A percentile compares a stretch with the other conserved stretches of the same genome.
Conservation (phyloP, 2,888 invertebrate species). For the Xestoiulus laeticollis region DNA sequence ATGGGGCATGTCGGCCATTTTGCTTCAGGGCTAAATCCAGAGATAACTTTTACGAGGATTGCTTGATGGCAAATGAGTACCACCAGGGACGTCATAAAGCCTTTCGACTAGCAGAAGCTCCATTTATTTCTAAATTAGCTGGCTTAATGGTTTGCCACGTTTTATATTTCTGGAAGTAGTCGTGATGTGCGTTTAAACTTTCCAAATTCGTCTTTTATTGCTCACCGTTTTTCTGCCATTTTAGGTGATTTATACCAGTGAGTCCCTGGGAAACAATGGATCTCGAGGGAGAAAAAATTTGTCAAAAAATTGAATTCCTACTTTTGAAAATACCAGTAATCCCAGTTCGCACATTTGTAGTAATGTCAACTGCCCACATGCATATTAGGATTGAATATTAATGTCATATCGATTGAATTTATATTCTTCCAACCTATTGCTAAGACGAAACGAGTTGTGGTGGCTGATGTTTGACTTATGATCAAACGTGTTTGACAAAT, state of each 20-base stretch:
- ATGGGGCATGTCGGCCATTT: conserved; percentile 29
- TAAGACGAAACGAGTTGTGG: not conserved
- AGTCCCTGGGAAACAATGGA: conserved; percentile 33
- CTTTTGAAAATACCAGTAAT: not conserved
- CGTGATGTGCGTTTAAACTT: conserved; percentile 37
- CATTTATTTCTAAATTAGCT: conserved; percentile 37
- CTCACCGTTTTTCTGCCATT: not conserved
- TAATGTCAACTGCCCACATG: conserved; percentile 34
- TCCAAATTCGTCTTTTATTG: conserved; percentile 21
- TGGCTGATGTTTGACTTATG: not conserved
- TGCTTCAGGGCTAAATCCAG: conserved; percentile 15
- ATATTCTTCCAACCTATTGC: not conserved
- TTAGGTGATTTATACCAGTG: not conserved
- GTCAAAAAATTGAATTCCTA: conserved; percentile 23
- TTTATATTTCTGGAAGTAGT: conserved; percentile 34
- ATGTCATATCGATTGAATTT: not conserved
- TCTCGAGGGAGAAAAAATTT: conserved; percentile 24
- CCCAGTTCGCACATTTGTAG: not conserved
- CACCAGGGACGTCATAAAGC: conserved; percentile 23
- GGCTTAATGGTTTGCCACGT: conserved; percentile 37
- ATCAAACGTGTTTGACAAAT: not conserved
- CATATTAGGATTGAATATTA: conserved; percentile 25
- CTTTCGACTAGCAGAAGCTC: conserved; percentile 29
- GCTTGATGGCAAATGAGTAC: conserved; percentile 34
- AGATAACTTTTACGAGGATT: conserved; percentile 23